These are phyloP conservation scores for Oreotrochilus melanogaster DNA, from an alignment of 2,113 vertebrate species.

Conservation along the genomic window DNA sequence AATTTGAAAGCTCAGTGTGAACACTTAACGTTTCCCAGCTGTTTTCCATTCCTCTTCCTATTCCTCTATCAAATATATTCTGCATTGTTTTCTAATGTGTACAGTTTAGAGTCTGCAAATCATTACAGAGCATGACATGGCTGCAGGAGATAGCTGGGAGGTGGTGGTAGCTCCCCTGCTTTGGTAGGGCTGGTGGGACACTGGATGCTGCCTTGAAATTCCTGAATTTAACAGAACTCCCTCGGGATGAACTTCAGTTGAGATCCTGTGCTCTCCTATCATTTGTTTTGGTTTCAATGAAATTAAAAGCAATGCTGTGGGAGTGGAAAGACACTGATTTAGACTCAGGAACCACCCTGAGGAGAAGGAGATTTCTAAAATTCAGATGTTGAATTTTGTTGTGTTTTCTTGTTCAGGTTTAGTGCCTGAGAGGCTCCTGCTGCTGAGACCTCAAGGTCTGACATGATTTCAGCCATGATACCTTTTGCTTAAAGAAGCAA, in stretches of 20 bases:
- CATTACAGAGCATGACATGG: background rate
- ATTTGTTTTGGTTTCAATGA: background rate
- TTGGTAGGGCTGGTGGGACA: rapidly evolving
- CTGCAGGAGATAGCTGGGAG: background rate
- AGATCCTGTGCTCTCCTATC: rapidly evolving
- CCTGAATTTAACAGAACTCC: background rate
- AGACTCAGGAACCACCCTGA: background rate
- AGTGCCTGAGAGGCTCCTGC: background rate
- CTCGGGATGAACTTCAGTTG: rapidly evolving
- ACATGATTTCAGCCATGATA: background rate
- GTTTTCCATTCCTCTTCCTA: background rate
- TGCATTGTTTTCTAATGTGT: background rate
- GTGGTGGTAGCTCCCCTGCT: rapidly evolving
- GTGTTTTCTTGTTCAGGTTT: background rate
- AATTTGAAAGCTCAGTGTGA: background rate
- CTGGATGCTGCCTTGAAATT: background rate
- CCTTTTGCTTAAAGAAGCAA: background rate
- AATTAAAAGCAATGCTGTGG: background rate
- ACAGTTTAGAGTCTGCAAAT: background rate
- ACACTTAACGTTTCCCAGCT: slow-evolving; percentile 38
- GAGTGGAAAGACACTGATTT: rapidly evolving
- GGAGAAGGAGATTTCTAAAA: background rate
- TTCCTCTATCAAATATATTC: background rate
- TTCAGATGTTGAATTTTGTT: rapidly evolving
- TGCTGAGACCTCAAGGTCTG: rapidly evolving